A percentile compares a stretch with the other conserved stretches of the same genome.
Conservation (phyloP, 2,888 invertebrate genomes). For the Dichetophora obliterata region DNA sequence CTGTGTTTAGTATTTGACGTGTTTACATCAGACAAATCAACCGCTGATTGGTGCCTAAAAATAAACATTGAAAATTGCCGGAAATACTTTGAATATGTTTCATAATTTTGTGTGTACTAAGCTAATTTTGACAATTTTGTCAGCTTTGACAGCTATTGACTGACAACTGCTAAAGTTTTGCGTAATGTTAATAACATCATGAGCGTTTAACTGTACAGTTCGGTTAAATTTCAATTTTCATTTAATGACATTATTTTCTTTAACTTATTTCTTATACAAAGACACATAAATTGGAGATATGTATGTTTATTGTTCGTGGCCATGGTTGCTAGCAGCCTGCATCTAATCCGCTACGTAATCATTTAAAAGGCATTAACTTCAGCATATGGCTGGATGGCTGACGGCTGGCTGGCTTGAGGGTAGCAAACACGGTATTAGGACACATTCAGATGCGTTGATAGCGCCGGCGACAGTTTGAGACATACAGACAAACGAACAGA, state of each 20-base stretch:
- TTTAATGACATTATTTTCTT: not conserved
- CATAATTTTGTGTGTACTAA: not conserved
- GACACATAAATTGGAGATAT: not conserved
- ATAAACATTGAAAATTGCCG: not conserved
- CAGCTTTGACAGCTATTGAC: slow-evolving; percentile 22
- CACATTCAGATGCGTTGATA: not conserved
- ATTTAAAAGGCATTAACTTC: slow-evolving; percentile 29
- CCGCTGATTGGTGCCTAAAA: not conserved
- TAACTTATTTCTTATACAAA: not conserved
- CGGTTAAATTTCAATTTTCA: not conserved
- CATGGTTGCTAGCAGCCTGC: not conserved
- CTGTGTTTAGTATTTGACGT: not conserved
- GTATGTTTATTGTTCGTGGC: not conserved
- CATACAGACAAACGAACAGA: not conserved
- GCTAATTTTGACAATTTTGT: slow-evolving; percentile 19
- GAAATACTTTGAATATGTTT: slow-evolving; percentile 21
- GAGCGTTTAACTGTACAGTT: not conserved
- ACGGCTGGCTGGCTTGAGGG: not conserved
- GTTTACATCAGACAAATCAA: not conserved
- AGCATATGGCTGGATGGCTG: not conserved
- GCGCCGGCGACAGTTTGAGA: slow-evolving; percentile 3
- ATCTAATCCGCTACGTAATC: slow-evolving; percentile 20
- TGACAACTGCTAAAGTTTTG: not conserved
- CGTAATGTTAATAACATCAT: not conserved
- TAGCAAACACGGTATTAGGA: not conserved